Evolutionary conservation across 2,888 invertebrate species (phyloP).

Genomic region (Cryptops parisi): DNA sequence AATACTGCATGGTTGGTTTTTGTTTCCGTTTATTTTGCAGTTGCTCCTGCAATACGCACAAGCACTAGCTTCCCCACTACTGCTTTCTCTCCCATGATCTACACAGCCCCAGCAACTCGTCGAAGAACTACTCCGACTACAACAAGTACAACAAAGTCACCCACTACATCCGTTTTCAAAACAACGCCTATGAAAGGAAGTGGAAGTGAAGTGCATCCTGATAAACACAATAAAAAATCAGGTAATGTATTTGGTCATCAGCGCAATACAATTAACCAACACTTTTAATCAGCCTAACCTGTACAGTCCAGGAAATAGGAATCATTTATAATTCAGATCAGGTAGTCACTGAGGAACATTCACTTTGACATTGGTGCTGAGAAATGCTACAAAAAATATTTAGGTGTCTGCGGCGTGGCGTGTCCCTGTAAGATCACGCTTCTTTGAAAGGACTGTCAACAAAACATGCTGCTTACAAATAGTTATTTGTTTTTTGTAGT

Average conservation of each 20-base stretch:
- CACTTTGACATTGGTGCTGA: too few species aligned
- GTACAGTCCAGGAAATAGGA: background rate
- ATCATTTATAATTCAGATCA: too few species aligned
- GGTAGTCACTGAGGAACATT: too few species aligned
- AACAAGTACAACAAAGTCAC: constrained; percentile 6
- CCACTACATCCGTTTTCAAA: background rate
- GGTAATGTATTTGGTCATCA: constrained; percentile 25
- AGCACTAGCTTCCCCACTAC: constrained; percentile 4
- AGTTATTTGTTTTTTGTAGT: too few species aligned
- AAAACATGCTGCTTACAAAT: too few species aligned
- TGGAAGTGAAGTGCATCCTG: constrained; percentile 2
- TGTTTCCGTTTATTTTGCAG: background rate
- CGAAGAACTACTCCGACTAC: constrained; percentile 9
- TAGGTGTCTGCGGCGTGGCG: too few species aligned
- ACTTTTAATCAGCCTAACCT: constrained; percentile 36
- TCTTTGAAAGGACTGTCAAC: too few species aligned
- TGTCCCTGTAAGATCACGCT: too few species aligned
- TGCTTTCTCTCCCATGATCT: constrained; percentile 3
- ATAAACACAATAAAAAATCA: constrained; percentile 12
- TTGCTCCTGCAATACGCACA: constrained; percentile 2
- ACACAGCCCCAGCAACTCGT: background rate
- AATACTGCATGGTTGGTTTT: too few species aligned
- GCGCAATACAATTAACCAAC: constrained; percentile 43
- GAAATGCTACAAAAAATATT: too few species aligned
- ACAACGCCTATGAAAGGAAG: constrained; percentile 7